Base-by-base conservation (phyloP, 2,797 vertebrate genomes). In the Melanotaenia nigrans region DNA sequence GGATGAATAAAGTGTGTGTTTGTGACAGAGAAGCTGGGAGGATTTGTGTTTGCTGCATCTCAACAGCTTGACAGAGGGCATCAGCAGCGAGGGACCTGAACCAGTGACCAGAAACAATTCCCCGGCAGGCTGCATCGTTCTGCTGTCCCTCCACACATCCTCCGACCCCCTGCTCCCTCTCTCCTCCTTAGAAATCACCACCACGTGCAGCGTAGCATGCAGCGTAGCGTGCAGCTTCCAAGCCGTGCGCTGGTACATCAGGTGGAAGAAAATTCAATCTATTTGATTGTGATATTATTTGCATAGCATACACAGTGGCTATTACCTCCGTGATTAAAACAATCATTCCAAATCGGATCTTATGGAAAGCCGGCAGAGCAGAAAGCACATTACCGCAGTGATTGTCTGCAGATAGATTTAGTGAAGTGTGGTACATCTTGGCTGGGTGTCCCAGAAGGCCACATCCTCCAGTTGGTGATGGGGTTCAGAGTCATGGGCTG, bases 101-200 rank as follows among this genome's bases (percentile, higher is more conserved):
- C 87, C 91, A 91, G 86, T 91, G 91, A 93, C 91, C 91, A 93
- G 86, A 93, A 93, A 91, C 84, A 85, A 89, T 88, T 83, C 77
- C 85, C 77, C 78, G 76, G 81, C 89, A 85, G 80, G 47, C 82
- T 84, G 64, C 73, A 71, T 65, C 58, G 76, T 86, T 84, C 73
- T 79, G 72, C 77, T 78, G 64, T 61, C 51, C 32, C 72, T 75
- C 62, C 66, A 69, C 71, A 61, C 65, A 65, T 65, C 55, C 11
- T 53, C 51, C 57, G 66, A 40, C 11, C 56, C 64, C 63, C 61
- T 67, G 54, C 3, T 25, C 49, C n/a, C 53, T 64, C 60, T 42
- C 45, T 24, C 36, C 30, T 68, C 51, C 67, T 33, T 82, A 81
- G 72, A 85, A 88, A 89, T 87, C 81, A 82, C 80, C 80, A 73